These are phyloP conservation scores for Oryzias javanicus DNA, from an alignment of 2,113 vertebrate genomes.

Conservation along the genomic window DNA sequence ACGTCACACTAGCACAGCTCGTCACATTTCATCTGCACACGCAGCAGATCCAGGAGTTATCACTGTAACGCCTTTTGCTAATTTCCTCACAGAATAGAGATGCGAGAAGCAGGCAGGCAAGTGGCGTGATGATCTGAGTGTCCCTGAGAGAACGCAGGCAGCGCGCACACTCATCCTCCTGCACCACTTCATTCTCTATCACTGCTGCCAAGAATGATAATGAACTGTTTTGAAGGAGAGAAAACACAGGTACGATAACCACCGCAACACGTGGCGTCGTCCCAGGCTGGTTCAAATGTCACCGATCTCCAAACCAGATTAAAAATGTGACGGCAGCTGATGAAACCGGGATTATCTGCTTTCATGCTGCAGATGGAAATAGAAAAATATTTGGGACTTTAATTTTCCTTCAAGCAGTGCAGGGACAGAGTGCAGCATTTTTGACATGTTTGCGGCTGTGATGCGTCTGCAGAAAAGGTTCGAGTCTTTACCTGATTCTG, in stretches of 20 bases:
- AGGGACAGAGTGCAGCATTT: neutral
- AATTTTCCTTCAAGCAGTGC: neutral
- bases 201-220: constrained; percentile 38
- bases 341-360: neutral
- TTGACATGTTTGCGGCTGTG: neutral
- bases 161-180: constrained; percentile 32
- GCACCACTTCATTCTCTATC: constrained; percentile 34
- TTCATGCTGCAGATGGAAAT: neutral
- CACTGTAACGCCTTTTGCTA: constrained; percentile 14
- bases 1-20: constrained; percentile 1
- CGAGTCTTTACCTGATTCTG: neutral
- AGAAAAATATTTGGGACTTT: neutral
- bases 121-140: constrained; percentile 32
- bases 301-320: neutral
- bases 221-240: constrained; percentile 22
- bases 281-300: too few relatives aligned
- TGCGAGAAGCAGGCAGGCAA: constrained; percentile 30
- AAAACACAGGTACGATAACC: neutral
- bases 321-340: neutral
- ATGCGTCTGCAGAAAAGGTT: too few relatives aligned
- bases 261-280: too few relatives aligned
- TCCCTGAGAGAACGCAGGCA: constrained; percentile 28
- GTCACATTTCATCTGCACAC: constrained; percentile 6
- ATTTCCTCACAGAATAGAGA: constrained; percentile 48
- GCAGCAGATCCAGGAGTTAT: constrained; percentile 12